Evolutionary conservation across 2,113 vertebrate species (phyloP).

Genomic region (Hypomesus transpacificus): DNA sequence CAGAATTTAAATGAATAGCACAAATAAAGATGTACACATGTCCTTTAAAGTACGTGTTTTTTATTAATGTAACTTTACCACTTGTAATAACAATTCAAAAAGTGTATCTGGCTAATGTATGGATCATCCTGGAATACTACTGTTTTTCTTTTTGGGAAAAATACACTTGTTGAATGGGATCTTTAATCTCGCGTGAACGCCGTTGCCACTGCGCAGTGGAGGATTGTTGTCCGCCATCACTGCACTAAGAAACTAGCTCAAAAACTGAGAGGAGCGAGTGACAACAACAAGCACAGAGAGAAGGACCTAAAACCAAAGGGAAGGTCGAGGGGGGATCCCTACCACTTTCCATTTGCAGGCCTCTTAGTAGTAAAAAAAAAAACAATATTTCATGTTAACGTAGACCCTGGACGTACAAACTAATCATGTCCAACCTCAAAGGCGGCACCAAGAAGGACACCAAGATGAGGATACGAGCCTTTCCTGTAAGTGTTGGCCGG

Average conservation of each 20-base stretch:
- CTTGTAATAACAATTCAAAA: too few species aligned
- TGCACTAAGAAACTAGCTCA: slow-evolving; percentile 45
- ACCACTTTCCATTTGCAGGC: slow-evolving; percentile 44
- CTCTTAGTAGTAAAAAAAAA: slow-evolving; percentile 24
- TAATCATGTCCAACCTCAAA: slow-evolving; percentile 92
- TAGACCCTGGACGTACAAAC: slow-evolving; percentile 60
- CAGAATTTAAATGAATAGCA: too few species aligned
- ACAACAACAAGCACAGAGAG: slow-evolving; percentile 54
- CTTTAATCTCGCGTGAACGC: slow-evolving; percentile 61
- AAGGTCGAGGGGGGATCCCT: slow-evolving; percentile 45
- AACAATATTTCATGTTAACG: slow-evolving; percentile 61
- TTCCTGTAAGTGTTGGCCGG: slow-evolving; percentile 81
- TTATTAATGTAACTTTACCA: too few species aligned
- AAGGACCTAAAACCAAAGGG: slow-evolving; percentile 42
- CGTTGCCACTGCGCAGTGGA: slow-evolving; percentile 55
- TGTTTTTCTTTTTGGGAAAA: too few species aligned
- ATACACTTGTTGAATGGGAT: background rate
- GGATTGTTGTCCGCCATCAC: slow-evolving; percentile 66
- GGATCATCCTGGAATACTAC: too few species aligned
- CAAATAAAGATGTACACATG: too few species aligned
- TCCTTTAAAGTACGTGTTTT: too few species aligned
- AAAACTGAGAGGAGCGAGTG: slow-evolving; percentile 41
- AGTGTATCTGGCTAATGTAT: too few species aligned
- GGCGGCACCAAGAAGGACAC: slow-evolving; percentile 91
- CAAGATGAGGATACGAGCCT: slow-evolving; percentile 97